phyloP scores from a whole-genome alignment of 2,113 vertebrate genomes.

The Mustela nigripes region DNA sequence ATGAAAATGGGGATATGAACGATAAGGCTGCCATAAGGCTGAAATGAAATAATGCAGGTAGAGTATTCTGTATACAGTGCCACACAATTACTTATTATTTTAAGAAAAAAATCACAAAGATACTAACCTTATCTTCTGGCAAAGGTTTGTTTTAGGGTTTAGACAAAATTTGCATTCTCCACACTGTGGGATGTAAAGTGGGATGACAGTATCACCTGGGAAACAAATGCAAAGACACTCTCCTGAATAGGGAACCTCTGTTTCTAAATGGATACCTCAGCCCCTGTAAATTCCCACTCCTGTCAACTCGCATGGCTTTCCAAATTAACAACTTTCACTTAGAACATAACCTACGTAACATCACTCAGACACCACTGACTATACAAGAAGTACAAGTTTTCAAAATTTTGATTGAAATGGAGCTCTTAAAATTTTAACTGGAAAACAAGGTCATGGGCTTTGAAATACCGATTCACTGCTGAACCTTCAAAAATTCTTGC shows the following conservation, averaged over 20 bases:
- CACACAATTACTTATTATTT: not conserved
- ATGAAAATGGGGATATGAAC: conserved; percentile 11
- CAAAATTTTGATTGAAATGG: conserved; percentile 30
- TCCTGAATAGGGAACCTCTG: not conserved
- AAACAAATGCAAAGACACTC: conserved; percentile 32
- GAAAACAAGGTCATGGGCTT: not conserved
- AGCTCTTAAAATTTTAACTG: conserved; percentile 26
- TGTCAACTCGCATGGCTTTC: not conserved
- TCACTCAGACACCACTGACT: not conserved
- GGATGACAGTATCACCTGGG: conserved; percentile 91
- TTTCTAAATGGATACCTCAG: not conserved
- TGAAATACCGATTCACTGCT: not conserved
- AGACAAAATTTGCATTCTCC: conserved; percentile 92
- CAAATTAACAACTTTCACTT: not conserved
- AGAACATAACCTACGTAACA: not conserved
- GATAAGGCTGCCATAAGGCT: not conserved
- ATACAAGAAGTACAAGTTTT: not conserved
- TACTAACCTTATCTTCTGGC: conserved; percentile 92
- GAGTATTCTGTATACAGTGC: not conserved
- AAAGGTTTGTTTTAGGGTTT: conserved; percentile 92
- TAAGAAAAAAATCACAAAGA: conserved; percentile 36
- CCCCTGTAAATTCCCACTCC: not conserved
- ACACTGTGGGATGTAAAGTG: conserved; percentile 91
- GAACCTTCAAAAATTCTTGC: not conserved
- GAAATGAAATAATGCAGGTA: not conserved